Percentiles rank a stretch among this genome's conserved stretches.
Conservation (phyloP, 2,113 vertebrate genomes). For the Erythrolamprus reginae region DNA sequence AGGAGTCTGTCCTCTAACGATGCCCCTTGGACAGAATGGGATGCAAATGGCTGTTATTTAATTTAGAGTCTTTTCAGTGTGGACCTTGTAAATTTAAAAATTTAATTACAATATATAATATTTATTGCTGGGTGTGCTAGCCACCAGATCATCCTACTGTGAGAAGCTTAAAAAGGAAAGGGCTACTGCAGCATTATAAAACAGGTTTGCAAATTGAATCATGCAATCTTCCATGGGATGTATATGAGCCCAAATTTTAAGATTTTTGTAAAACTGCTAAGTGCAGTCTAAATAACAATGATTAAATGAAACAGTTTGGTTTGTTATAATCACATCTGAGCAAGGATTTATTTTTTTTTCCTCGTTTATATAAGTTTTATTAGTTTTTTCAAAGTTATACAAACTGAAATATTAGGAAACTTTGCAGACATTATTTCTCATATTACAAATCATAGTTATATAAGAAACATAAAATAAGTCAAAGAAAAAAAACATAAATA, state of each 20-base stretch:
- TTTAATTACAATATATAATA: constrained; percentile 59
- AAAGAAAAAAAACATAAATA: no score
- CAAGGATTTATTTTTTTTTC: no score
- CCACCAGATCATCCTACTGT: neutral
- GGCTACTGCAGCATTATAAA: constrained; percentile 21
- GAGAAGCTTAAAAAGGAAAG: constrained; percentile 15
- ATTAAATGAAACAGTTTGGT: neutral
- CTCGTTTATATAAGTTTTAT: no score
- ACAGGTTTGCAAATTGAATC: neutral
- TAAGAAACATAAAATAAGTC: no score
- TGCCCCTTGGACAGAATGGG: constrained; percentile 47
- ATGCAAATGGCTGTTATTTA: constrained; percentile 61
- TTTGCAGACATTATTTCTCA: no score
- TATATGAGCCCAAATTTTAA: neutral
- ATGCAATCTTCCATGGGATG: neutral
- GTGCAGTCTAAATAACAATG: neutral
- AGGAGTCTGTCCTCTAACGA: constrained; percentile 41
- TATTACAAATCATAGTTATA: no score
- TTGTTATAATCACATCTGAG: neutral
- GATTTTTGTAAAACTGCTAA: constrained; percentile 1
- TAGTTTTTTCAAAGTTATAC: no score
- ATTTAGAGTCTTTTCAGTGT: constrained; percentile 46
- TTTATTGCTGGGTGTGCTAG: constrained; percentile 32
- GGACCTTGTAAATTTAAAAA: constrained; percentile 57
- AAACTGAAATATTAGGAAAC: no score